Evolutionary conservation across 2,888 invertebrate species (phyloP), one percentile per base, ranked within the genome.

Genomic region (Zelleria hepariella): DNA sequence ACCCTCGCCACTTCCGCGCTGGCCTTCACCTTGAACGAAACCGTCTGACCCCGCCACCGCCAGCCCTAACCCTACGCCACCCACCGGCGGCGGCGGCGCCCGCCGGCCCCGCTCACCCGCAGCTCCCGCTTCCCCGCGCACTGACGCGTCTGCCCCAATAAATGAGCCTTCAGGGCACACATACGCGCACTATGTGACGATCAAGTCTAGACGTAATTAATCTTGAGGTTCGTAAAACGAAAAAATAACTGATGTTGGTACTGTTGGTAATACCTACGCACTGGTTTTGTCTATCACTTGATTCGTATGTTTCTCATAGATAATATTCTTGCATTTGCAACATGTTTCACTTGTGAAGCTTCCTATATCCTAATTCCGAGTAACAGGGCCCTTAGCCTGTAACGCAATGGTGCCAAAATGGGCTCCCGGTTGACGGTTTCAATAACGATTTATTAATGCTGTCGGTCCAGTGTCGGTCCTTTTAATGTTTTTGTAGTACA

Each of bases 11-110:
- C 62, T 64, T 63, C 64, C 74, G 68, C 72, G 72, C 69, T 25
- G 83, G 78, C 87, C 87, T 87, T 87, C 80, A 86, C 87, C 87
- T 87, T 87, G 86, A 84, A 85, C 76, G 78, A 73, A 77, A 74
- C 77, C 78, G 82, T 83, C 86, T 85, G 83, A 80, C 85, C 84
- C 76, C 67, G 62, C 64, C 65, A 66, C 71, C 69, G 73, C 69
- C 69, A 70, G 71, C 69, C 66, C 32, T 42, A 42, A 42, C 32
- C 32, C 32, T 42, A 42, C 10, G 32, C 32, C 32, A 42, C 32
- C 32, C 32, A 42, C 32, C 32, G 32, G 32, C 5, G 24, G 27
- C 32, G 32, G 32, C 5, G 24, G 27, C 21, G 23, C 25, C 32
- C 53, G 18, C 66, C 68, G 68, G 65, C 75, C 74, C 74, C 77